Evolutionary conservation across 2,888 invertebrate species (phyloP).

Genomic region (Eurois occulta): DNA sequence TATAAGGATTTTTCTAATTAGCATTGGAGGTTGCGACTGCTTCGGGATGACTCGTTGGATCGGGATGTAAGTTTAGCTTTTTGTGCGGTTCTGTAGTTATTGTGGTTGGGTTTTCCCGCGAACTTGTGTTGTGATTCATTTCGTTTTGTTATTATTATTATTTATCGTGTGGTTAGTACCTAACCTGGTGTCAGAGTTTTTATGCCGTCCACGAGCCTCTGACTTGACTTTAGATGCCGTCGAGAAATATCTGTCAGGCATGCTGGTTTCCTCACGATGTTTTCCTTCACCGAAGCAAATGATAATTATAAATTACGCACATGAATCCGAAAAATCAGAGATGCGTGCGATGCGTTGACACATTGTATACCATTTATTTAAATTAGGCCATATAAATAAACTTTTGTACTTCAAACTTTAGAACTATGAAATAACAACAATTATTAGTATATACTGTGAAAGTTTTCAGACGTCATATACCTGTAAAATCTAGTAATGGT

Average conservation of each 20-base stretch:
- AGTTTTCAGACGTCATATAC: not conserved
- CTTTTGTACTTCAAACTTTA: not conserved
- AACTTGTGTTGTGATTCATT: not conserved
- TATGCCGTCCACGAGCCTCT: too few relatives aligned
- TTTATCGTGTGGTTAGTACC: too few relatives aligned
- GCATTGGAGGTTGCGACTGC: constrained; percentile 55
- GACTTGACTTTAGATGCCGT: too few relatives aligned
- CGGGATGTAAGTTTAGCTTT: constrained; percentile 15
- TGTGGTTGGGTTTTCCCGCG: not conserved
- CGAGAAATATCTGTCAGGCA: too few relatives aligned
- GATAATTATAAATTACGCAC: too few relatives aligned
- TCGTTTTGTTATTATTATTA: not conserved
- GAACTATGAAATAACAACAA: not conserved
- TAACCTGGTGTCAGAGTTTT: too few relatives aligned
- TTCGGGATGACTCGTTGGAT: constrained; percentile 44
- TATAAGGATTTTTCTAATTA: constrained; percentile 86
- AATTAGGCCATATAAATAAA: not conserved
- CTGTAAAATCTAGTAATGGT: not conserved
- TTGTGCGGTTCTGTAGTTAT: constrained; percentile 31
- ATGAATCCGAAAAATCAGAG: too few relatives aligned
- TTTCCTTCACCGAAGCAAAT: too few relatives aligned
- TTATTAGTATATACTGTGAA: not conserved
- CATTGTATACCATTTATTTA: too few relatives aligned
- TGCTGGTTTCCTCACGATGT: too few relatives aligned
- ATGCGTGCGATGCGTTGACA: too few relatives aligned